Evolutionary conservation across 1,140 invertebrate genomes (phyloP).

Genomic region (Prorops nasuta): DNA sequence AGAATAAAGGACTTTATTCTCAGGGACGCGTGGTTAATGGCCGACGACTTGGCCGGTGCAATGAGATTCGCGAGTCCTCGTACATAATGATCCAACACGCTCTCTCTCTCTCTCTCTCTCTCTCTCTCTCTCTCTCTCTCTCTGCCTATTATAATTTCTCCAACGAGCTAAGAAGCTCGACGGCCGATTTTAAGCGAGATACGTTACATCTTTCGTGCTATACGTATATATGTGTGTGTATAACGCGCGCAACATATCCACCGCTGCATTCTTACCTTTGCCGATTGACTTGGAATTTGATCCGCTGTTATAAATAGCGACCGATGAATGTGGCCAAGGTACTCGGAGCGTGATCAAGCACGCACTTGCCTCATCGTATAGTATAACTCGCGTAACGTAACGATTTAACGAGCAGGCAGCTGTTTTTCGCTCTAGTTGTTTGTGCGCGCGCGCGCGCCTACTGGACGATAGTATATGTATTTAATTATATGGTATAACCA

Average conservation of each 20-base stretch:
- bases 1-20: no score
- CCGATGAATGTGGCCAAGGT: not conserved
- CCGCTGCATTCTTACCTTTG: slow-evolving; percentile 15
- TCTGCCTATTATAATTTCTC: not conserved
- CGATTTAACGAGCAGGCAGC: slow-evolving; percentile 44
- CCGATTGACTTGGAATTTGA: slow-evolving; percentile 27
- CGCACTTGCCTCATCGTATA: not conserved
- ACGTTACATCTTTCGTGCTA: no score
- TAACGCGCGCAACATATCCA: no score
- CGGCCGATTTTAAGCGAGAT: no score
- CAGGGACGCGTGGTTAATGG: no score
- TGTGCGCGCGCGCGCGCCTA: no score
- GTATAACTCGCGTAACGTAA: slow-evolving; percentile 27
- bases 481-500: no score
- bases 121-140: slow-evolving; percentile 4
- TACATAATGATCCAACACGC: no score
- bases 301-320: slow-evolving; percentile 29
- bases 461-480: slow-evolving; percentile 51
- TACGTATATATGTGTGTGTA: slow-evolving; percentile 4
- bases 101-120: slow-evolving; percentile 5
- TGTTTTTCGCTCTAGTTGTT: slow-evolving; percentile 50
- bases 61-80: no score
- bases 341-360: not conserved
- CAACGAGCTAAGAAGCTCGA: not conserved
- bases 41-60: not conserved